Evolutionary conservation across 1,140 invertebrate genomes (phyloP), one percentile per base, ranked within the genome.

Genomic region (Macrotrachela quadricornifera): DNA sequence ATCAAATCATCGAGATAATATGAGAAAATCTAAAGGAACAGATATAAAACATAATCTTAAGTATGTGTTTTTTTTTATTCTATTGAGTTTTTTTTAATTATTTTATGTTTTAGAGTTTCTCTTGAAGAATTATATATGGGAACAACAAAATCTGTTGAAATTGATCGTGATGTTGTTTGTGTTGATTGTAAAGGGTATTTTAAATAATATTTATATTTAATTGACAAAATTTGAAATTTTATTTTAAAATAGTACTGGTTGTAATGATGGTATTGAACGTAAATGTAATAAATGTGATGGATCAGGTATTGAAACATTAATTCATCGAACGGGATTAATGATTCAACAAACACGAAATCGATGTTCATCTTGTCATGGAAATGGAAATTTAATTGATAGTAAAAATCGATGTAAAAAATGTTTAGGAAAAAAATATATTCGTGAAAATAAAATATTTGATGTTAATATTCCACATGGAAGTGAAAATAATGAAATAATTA

Each of bases 101-200:
- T n/a, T 30, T 30, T 30, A 4, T 8, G 2, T 30, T 30, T 4
- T 30, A 79, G 76, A 46, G 85, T 94, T n/a, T 78, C 83, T 1
- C 70, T 95, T 30, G 87, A 92, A 62, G 86, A 94, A 66, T 69
- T 95, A 43, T 95, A 94, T 64, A 85, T 87, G 68, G 88, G 90
- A 30, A 78, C 80, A 54, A 81, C 85, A 3, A 75, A 85, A 36
- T 91, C 90, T 68, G 71, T 94, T 56, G 82, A 85, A 39, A 69
- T 95, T 38, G 83, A 88, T 63, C 91, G 90, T 69, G 86, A 83
- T 70, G 80, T 91, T 18, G 83, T 92, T 61, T 95, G 88, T 76
- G 80, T 84, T 63, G 87, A 86, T 71, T 95, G 90, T 69, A 82
- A 90, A 71, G 90, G 46, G 36, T 60, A 69, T 51, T 87, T 30